These are phyloP conservation scores for Cercopithecus mona DNA, from an alignment of 2,113 vertebrate species.

Conservation along the genomic window DNA sequence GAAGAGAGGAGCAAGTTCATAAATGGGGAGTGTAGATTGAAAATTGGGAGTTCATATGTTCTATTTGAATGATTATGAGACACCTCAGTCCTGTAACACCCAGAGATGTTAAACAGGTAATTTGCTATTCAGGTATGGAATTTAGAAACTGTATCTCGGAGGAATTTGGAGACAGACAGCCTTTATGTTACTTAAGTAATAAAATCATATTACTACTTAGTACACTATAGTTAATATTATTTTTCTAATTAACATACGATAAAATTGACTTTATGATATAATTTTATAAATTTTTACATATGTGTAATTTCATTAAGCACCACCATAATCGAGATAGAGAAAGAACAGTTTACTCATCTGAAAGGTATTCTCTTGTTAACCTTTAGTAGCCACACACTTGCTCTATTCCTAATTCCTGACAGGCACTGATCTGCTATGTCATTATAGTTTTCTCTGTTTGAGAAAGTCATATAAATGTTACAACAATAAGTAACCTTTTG, in stretches of 20 bases:
- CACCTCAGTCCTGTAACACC: background rate
- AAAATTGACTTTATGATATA: background rate
- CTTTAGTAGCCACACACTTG: background rate
- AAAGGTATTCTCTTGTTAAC: background rate
- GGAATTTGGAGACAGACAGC: background rate
- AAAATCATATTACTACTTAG: background rate
- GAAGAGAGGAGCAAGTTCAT: background rate
- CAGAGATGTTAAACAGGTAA: background rate
- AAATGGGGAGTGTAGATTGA: background rate
- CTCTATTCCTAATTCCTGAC: accelerated
- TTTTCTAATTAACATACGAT: background rate
- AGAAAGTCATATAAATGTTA: background rate
- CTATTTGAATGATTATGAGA: background rate
- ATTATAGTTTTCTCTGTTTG: background rate
- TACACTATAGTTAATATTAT: background rate
- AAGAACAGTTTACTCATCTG: background rate
- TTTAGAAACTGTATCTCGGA: background rate
- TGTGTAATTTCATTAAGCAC: background rate
- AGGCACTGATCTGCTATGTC: background rate
- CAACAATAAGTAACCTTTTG: too few species aligned
- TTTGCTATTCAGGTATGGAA: background rate
- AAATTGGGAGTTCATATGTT: background rate
- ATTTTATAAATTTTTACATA: background rate
- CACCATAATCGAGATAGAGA: background rate
- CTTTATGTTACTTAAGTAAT: background rate